Evolutionary conservation across 2,113 vertebrate genomes (phyloP).

Genomic region (Clarias magur): DNA sequence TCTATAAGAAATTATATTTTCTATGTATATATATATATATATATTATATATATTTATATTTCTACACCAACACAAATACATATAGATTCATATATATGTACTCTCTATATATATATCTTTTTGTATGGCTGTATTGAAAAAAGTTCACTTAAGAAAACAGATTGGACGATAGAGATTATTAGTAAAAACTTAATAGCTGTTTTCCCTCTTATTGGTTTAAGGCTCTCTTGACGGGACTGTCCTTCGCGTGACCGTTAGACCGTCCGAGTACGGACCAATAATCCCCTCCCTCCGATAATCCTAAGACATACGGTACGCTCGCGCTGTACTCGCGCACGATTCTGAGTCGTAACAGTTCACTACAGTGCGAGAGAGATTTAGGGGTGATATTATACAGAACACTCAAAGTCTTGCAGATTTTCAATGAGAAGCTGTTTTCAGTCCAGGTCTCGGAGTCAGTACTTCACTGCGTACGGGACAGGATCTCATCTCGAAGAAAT

Average conservation of each 20-base stretch:
- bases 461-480: slow-evolving; percentile 58
- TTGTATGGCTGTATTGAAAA: slow-evolving; percentile 82
- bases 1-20: slow-evolving; percentile 84
- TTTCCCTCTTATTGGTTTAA: slow-evolving; percentile 67
- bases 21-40: slow-evolving; percentile 77
- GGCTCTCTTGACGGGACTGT: slow-evolving; percentile 68
- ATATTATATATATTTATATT: slow-evolving; percentile 57
- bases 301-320: not conserved
- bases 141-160: slow-evolving; percentile 76
- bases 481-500: slow-evolving; percentile 47
- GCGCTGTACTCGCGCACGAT: not conserved
- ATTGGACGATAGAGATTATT: slow-evolving; percentile 70
- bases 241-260: slow-evolving; percentile 50
- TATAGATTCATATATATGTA: slow-evolving; percentile 69
- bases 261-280: slow-evolving; percentile 45
- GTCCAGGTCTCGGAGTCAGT: slow-evolving; percentile 57
- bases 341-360: slow-evolving; percentile 50
- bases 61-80: slow-evolving; percentile 82
- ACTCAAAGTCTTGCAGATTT: slow-evolving; percentile 38
- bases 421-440: slow-evolving; percentile 41
- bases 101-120: slow-evolving; percentile 70
- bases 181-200: slow-evolving; percentile 69
- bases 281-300: slow-evolving; percentile 16
- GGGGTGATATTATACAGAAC: slow-evolving; percentile 55
- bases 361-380: slow-evolving; percentile 47